Conservation (phyloP, 2,113 vertebrate species). For the Bambusicola thoracicus region DNA sequence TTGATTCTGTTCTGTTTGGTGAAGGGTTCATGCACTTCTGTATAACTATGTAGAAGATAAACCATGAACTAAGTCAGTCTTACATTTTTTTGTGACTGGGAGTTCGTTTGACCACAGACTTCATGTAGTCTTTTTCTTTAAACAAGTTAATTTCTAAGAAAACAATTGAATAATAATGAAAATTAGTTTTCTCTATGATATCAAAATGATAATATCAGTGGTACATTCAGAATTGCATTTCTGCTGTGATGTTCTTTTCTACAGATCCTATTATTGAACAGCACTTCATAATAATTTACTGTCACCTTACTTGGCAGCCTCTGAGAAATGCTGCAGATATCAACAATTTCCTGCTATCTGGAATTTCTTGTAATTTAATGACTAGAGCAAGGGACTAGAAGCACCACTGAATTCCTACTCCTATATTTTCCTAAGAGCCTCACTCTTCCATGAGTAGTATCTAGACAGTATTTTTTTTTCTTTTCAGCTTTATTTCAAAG, state of each 20-base stretch:
- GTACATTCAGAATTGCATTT: background rate
- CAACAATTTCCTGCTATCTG: background rate
- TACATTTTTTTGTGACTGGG: background rate
- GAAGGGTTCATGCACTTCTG: background rate
- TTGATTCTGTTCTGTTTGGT: background rate
- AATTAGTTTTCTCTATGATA: background rate
- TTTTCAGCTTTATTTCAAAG: constrained; percentile 32
- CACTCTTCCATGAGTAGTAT: background rate
- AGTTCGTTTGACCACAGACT: background rate
- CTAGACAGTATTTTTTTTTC: background rate
- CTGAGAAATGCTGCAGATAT: background rate
- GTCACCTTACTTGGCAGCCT: background rate
- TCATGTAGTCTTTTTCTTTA: background rate
- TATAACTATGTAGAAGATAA: background rate
- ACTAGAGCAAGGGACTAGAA: background rate
- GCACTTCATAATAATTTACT: background rate
- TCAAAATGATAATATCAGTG: background rate
- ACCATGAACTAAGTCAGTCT: background rate
- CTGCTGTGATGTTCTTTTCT: background rate
- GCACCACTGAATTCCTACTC: background rate
- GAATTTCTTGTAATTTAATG: background rate
- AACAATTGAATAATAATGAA: background rate
- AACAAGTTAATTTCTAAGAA: background rate
- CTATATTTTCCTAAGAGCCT: background rate
- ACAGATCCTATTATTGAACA: background rate